These are phyloP conservation scores for Cryptoprocta ferox DNA, from an alignment of 2,797 vertebrate species.

Conservation along the genomic window DNA sequence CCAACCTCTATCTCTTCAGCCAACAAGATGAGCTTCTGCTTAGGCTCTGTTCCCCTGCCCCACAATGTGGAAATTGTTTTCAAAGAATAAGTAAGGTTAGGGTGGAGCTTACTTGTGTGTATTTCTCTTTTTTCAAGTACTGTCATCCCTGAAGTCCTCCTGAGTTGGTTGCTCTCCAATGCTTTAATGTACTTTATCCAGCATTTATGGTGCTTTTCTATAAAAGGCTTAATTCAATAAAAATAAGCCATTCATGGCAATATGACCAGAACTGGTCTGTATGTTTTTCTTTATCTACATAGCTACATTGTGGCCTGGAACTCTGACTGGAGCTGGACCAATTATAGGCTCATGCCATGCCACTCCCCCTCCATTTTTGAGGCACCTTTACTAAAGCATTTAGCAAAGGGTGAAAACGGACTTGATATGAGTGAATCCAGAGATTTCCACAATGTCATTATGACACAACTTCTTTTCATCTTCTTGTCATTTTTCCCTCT, in stretches of 20 bases:
- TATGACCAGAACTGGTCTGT: background rate
- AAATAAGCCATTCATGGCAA: background rate
- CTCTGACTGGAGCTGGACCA: background rate
- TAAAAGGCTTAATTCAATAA: background rate
- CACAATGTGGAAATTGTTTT: background rate
- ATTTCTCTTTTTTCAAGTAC: background rate
- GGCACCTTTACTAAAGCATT: background rate
- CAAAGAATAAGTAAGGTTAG: background rate
- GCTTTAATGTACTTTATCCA: background rate
- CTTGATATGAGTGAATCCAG: background rate
- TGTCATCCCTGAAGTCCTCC: background rate
- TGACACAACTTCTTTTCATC: background rate
- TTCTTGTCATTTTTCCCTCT: background rate
- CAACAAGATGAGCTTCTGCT: background rate
- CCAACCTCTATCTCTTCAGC: background rate
- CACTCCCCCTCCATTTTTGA: background rate
- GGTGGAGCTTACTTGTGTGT: background rate
- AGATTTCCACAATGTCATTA: background rate
- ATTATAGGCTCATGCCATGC: background rate
- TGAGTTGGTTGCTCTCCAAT: background rate
- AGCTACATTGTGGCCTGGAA: background rate
- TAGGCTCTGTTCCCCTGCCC: background rate
- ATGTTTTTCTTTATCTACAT: background rate
- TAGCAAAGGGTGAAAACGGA: background rate
- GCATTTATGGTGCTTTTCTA: background rate